Base-by-base conservation (phyloP, 30 jellyfish, hydroid and myxozoan species). In the Hydra vulgaris region DNA sequence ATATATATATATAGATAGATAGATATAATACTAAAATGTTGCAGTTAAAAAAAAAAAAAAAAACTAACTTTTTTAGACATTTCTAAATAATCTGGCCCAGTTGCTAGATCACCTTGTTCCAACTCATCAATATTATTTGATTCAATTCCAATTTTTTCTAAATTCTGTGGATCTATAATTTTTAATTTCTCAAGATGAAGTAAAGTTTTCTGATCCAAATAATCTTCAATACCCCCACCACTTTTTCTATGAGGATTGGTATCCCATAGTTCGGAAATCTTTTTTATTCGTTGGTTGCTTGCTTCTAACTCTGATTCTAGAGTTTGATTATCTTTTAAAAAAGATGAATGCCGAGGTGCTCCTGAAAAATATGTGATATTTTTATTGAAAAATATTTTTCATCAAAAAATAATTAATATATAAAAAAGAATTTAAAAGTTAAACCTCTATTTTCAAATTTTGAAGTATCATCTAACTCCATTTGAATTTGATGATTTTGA, bases 21-120 rank as follows among this genome's bases (percentile, higher is more conserved):
- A n/a, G n/a, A n/a, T n/a, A n/a, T n/a, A n/a, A n/a, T n/a, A n/a
- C n/a, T n/a, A n/a, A n/a, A n/a, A n/a, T n/a, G n/a, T n/a, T n/a
- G n/a, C n/a, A n/a, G n/a, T n/a, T n/a, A n/a, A n/a, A n/a, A n/a
- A n/a, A 40, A 5, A 40, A 40, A 12, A 40, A 40, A 12, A 12
- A 40, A 40, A 40, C 61, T 74, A 73, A 92, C 98, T 86, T 86
- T 79, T 70, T 87, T 93, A 61, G 99, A 95, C 53, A 93, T 84
- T 74, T 93, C 99, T 54, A 93, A 77, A 76, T 76, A 93, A 54
- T 93, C 95, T 3, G 99, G 95, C 25, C 96, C 99, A 17, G 95
- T 85, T 26, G 84, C 25, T 18, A 20, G 15, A 21, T 22, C 83
- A 1, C 70, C 69, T 26, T 8, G 54, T 21, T 80, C 72, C n/a